Conservation (phyloP, 2,797 vertebrate genomes). For the Danio kyathit region DNA sequence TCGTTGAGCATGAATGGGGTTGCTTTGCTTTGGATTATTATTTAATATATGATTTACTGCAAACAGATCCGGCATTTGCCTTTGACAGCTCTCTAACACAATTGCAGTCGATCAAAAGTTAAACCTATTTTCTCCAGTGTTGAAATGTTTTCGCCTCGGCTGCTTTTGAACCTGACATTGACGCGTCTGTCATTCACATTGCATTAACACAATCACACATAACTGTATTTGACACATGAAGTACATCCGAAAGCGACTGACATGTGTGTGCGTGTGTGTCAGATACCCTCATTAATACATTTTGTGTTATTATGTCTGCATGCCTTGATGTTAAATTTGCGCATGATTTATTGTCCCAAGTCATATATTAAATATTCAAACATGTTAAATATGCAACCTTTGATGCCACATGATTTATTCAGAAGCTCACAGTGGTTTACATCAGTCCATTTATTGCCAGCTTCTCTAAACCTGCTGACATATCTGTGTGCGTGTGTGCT, state of each 20-base stretch:
- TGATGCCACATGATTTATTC: conserved; percentile 43
- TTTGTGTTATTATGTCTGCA: background rate
- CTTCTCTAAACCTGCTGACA: conserved; percentile 14
- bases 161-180: background rate
- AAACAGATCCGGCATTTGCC: too few species aligned
- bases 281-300: conserved; percentile 5
- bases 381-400: conserved; percentile 32
- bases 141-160: background rate
- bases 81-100: background rate
- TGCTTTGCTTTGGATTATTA: too few species aligned
- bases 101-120: background rate
- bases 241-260: background rate
- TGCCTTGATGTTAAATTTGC: conserved; percentile 9
- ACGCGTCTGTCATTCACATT: background rate
- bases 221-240: conserved; percentile 14
- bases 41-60: too few species aligned
- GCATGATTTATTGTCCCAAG: conserved; percentile 41
- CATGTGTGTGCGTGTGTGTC: background rate
- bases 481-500: background rate
- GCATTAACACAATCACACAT: background rate
- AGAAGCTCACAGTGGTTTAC: conserved; percentile 1
- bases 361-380: conserved; percentile 47
- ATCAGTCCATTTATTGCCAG: conserved; percentile 24
- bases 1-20: too few species aligned
- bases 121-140: background rate